Conservation (phyloP, 2,797 vertebrate genomes). For the Melanotaenia nigrans region DNA sequence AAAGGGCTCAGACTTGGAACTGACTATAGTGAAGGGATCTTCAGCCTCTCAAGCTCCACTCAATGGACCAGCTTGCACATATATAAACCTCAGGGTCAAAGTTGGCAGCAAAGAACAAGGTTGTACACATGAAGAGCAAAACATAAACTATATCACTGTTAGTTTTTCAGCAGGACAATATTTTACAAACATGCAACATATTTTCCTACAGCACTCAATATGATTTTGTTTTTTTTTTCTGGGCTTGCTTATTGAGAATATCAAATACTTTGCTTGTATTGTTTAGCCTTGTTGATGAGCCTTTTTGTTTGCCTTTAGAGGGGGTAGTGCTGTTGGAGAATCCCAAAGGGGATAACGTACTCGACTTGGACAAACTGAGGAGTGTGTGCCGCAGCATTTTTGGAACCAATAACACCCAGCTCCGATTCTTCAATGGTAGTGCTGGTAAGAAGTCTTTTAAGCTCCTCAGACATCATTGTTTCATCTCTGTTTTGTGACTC, state of each 20-base stretch:
- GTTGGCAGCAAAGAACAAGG: slow-evolving; percentile 89
- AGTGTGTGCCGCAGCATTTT: slow-evolving; percentile 88
- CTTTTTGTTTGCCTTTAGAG: slow-evolving; percentile 78
- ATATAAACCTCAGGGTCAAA: slow-evolving; percentile 88
- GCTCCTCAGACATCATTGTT: not conserved
- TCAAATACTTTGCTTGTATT: slow-evolving; percentile 4
- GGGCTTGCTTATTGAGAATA: not conserved
- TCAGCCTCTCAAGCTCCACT: slow-evolving; percentile 54
- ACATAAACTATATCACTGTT: not conserved
- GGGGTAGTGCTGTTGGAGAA: slow-evolving; percentile 95
- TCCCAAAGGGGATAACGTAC: slow-evolving; percentile 90
- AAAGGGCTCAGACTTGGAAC: slow-evolving; percentile 92
- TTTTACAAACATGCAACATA: not conserved
- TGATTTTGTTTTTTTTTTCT: not conserved
- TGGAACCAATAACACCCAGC: slow-evolving; percentile 77
- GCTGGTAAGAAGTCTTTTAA: slow-evolving; percentile 80
- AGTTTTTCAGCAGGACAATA: not conserved
- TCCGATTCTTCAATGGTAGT: slow-evolving; percentile 84
- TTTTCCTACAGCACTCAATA: not conserved
- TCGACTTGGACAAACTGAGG: slow-evolving; percentile 85
- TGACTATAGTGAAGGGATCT: slow-evolving; percentile 88
- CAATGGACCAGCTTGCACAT: slow-evolving; percentile 88
- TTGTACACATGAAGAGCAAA: slow-evolving; percentile 55
- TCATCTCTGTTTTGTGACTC: not conserved
- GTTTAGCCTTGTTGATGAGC: not conserved